Conservation (phyloP, 2,888 invertebrate species). For the Hesperia comma region DNA sequence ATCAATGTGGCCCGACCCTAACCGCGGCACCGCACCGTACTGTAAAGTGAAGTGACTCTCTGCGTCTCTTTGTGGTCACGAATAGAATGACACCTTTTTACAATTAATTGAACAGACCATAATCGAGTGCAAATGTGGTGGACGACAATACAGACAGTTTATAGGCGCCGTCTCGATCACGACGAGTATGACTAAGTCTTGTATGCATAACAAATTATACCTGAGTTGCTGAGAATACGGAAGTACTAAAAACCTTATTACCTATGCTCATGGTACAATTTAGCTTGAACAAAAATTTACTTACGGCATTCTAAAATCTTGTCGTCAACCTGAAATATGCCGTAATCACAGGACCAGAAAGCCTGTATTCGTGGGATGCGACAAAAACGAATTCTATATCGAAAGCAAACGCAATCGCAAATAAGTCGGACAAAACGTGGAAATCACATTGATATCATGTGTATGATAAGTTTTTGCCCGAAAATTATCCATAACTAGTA, state of each 20-base stretch:
- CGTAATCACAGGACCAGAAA: too few species aligned
- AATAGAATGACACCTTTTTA: slow-evolving; percentile 27
- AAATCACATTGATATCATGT: slow-evolving; percentile 11
- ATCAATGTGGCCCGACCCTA: too few species aligned
- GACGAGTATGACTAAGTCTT: neutral
- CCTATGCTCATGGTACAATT: too few species aligned
- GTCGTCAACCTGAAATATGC: too few species aligned
- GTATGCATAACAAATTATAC: slow-evolving; percentile 6
- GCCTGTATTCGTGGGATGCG: too few species aligned
- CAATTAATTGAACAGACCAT: slow-evolving; percentile 24
- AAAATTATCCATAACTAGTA: neutral
- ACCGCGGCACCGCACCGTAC: neutral
- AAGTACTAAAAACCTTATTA: too few species aligned
- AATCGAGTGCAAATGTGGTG: slow-evolving; percentile 32
- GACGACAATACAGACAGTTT: slow-evolving; percentile 26
- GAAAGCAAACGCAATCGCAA: too few species aligned
- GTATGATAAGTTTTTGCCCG: neutral
- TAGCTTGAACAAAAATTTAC: too few species aligned
- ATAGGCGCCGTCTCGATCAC: slow-evolving; percentile 22
- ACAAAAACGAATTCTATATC: too few species aligned
- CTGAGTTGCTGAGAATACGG: too few species aligned
- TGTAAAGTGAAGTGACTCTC: slow-evolving; percentile 8
- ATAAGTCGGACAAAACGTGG: neutral
- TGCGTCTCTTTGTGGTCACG: neutral
- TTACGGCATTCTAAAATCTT: too few species aligned